phyloP scores from a whole-genome alignment of 2,113 vertebrate genomes.

The Tychaedon coryphoeus region DNA sequence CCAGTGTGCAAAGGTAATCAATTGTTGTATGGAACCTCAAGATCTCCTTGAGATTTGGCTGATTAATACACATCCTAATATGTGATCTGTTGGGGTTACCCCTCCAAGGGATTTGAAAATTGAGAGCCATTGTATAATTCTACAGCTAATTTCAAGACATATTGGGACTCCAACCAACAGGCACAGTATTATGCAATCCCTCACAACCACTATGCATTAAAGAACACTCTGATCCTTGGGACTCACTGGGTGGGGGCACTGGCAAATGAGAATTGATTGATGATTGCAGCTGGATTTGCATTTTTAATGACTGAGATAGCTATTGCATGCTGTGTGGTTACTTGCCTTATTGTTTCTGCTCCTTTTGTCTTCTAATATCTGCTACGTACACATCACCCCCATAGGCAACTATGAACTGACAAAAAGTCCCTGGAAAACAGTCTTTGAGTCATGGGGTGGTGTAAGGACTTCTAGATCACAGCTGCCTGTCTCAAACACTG shows the following conservation, averaged over 20 bases:
- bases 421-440: neutral
- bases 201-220: neutral
- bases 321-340: rapidly evolving
- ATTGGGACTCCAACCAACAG: neutral
- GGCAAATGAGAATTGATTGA: neutral
- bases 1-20: neutral
- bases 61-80: neutral
- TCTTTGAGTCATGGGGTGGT: neutral
- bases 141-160: neutral
- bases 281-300: neutral
- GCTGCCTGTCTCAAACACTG: neutral
- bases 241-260: rapidly evolving
- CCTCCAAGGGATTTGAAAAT: neutral
- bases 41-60: neutral
- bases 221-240: neutral
- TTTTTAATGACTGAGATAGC: neutral
- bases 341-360: neutral
- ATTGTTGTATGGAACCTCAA: neutral
- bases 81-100: rapidly evolving
- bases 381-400: rapidly evolving
- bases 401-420: neutral
- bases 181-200: neutral
- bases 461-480: neutral
- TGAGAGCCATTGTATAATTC: neutral
- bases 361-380: neutral